Evolutionary conservation across 1,140 invertebrate genomes (phyloP).

Genomic region (Armadillidium nasatum): DNA sequence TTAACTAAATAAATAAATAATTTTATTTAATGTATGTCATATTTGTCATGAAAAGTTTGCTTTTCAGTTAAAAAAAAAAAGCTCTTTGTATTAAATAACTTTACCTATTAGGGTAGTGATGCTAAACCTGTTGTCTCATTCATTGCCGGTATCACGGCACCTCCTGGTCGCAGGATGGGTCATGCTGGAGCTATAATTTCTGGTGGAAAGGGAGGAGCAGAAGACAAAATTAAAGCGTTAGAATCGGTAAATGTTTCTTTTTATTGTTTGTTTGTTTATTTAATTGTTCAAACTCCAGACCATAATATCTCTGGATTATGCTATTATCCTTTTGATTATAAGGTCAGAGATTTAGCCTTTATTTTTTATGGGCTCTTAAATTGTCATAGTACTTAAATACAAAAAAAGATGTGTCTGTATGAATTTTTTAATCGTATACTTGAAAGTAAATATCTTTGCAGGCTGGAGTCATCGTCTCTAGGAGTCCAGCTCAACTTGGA

Average conservation of each 20-base stretch:
- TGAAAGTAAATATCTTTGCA: constrained; percentile 49
- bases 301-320: too few species aligned
- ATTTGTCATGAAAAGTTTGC: too few species aligned
- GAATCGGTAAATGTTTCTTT: constrained; percentile 62
- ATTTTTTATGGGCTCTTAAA: too few species aligned
- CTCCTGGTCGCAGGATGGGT: constrained; percentile 95
- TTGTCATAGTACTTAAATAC: too few species aligned
- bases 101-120: constrained; percentile 41
- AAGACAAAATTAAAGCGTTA: constrained; percentile 96
- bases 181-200: constrained; percentile 99
- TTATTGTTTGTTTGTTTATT: neutral
- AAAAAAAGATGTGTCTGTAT: too few species aligned
- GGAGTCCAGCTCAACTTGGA: constrained; percentile 95
- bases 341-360: too few species aligned
- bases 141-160: constrained; percentile 96
- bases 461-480: constrained; percentile 88
- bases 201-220: constrained; percentile 94
- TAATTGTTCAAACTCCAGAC: neutral
- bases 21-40: too few species aligned
- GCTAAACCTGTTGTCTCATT: constrained; percentile 98
- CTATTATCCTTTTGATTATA: too few species aligned
- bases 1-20: too few species aligned
- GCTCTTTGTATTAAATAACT: too few species aligned
- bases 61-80: too few species aligned
- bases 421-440: neutral